Base-by-base conservation (phyloP, 2,888 invertebrate species). In the Lissocephala sabroskyi region DNA sequence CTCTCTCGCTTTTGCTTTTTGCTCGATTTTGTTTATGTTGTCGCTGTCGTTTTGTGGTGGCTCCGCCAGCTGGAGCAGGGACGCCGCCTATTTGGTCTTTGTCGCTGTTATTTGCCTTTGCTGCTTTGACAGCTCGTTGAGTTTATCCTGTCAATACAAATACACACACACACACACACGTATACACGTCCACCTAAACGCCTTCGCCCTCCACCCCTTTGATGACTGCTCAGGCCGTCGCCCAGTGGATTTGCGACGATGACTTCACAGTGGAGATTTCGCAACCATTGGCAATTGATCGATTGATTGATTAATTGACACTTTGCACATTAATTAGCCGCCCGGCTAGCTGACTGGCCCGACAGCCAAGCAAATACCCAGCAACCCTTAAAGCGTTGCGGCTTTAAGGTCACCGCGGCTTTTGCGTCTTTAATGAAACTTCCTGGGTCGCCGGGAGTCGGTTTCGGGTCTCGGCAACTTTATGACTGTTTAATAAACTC, bases 261-360 rank as follows among this genome's bases (percentile, higher is more conserved):
- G 64, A 56, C 57, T 49, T 44, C 35, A 35, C 30, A 13, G 35
- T 16, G 16, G 13, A 35, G 16, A 35, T 14, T 41, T 29, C 33
- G 14, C 16, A 7, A 10, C 10, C 23, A 10, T 3, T 14, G 16
- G 13, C 13, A 77, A 79, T 79, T 77, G 68, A 74, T 68, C 49
- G 66, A 48, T 65, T 74, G 77, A 80, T 79, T 80, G 80, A 79
- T 79, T 73, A 74, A 79, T 79, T 79, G 80, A 79, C 74, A 80
- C 74, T 71, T 71, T 67, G 58, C 66, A 65, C 71, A 79, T 79
- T 80, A 80, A 76, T 76, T 79, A 80, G 67, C 51, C 49, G 49
- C 43, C 52, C 53, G 53, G 59, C 53, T 52, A 30, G 37, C 33
- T 29, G 26, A 14, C 35, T 39, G 10, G 14, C 17, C 2, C 36